Evolutionary conservation across 2,797 vertebrate species (phyloP).

Genomic region (Microchirus variegatus): DNA sequence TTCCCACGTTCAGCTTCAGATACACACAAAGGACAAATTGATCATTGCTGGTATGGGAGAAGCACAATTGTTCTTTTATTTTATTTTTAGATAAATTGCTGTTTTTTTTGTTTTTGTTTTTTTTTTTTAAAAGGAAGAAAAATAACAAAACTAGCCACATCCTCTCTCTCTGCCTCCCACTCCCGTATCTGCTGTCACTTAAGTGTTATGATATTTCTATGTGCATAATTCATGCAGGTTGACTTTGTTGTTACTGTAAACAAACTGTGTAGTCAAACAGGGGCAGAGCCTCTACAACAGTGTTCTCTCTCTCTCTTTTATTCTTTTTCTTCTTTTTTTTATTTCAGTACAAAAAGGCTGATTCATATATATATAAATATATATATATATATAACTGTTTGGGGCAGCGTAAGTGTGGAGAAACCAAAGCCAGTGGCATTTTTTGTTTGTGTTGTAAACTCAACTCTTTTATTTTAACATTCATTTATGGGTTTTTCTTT

Average conservation of each 20-base stretch:
- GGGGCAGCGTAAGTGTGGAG: constrained; percentile 87
- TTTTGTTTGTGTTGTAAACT: constrained; percentile 76
- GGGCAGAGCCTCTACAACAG: constrained; percentile 91
- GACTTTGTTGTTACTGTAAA: constrained; percentile 89
- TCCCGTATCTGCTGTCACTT: constrained; percentile 85
- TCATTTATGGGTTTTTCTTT: constrained; percentile 75
- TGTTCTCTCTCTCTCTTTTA: constrained; percentile 69
- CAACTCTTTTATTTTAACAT: constrained; percentile 79
- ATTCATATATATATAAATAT: constrained; percentile 9
- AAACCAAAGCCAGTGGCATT: constrained; percentile 85
- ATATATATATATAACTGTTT: constrained; percentile 69
- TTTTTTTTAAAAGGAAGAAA: constrained; percentile 38
- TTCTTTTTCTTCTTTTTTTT: constrained; percentile 55
- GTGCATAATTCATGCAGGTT: constrained; percentile 83
- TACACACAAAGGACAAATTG: constrained; percentile 53
- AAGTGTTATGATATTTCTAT: constrained; percentile 82
- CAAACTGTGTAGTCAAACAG: constrained; percentile 87
- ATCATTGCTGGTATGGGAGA: constrained; percentile 69
- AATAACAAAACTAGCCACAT: constrained; percentile 78
- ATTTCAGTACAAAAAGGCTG: constrained; percentile 75
- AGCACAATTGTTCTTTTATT: constrained; percentile 74
- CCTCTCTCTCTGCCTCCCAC: constrained; percentile 81
- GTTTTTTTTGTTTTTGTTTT: constrained; percentile 67
- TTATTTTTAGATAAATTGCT: constrained; percentile 81
- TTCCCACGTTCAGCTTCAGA: constrained; percentile 68